Conservation (phyloP, 1,140 invertebrate species). For the Lepidurus couesii region DNA sequence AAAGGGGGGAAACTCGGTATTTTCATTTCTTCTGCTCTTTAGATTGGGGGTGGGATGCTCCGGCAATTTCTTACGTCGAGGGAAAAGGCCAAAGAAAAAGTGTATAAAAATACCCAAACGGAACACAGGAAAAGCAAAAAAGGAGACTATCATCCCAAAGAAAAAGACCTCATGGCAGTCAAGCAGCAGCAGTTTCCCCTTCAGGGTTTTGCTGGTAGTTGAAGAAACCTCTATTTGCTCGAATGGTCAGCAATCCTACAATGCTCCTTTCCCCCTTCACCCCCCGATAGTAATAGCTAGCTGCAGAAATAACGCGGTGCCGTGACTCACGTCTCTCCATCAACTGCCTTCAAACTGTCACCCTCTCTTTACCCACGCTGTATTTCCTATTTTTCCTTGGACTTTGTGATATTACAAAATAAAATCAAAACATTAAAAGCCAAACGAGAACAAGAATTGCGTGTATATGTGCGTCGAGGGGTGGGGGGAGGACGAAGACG, state of each 20-base stretch:
- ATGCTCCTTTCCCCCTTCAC: background rate
- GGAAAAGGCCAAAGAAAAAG: background rate
- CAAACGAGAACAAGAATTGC: background rate
- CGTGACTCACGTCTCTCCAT: too few relatives aligned
- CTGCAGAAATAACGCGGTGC: too few relatives aligned
- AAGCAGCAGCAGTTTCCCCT: background rate
- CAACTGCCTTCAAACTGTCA: too few relatives aligned
- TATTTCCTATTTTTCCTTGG: background rate
- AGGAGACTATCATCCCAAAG: background rate
- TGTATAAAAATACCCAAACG: background rate
- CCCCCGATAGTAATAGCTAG: too few relatives aligned
- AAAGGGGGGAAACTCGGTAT: background rate
- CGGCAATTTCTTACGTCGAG: background rate
- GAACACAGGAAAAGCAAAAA: background rate
- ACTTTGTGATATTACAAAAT: background rate
- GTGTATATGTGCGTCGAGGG: background rate
- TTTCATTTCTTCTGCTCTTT: background rate
- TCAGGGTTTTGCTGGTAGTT: background rate
- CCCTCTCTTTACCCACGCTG: too few relatives aligned
- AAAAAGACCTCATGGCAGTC: background rate
- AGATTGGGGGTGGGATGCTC: too few relatives aligned
- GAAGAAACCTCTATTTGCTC: slow-evolving; percentile 16
- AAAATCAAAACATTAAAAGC: background rate
- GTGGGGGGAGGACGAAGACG: background rate
- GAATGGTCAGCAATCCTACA: background rate